Evolutionary conservation across 2,113 vertebrate species (phyloP).

Genomic region (Dunckerocampus dactyliophorus): DNA sequence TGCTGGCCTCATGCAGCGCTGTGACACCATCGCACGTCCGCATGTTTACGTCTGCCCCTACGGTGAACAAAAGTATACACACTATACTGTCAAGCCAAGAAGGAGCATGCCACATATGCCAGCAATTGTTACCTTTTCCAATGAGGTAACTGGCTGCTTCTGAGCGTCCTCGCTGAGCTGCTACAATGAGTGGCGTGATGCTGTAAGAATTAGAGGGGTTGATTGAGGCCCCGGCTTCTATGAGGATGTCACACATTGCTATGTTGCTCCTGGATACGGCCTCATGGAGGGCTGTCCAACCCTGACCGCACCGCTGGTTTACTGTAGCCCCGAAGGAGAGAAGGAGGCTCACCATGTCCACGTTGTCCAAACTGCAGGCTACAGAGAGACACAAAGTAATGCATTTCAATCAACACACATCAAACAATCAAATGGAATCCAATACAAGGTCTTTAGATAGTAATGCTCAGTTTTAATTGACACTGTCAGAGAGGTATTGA

Average conservation of each 20-base stretch:
- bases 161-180: conserved; percentile 84
- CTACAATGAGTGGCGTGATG: conserved; percentile 86
- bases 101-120: neutral
- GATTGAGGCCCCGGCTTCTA: conserved; percentile 81
- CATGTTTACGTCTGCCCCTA: conserved; percentile 89
- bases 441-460: no score
- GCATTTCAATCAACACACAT: neutral
- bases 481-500: no score
- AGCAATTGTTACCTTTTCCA: conserved; percentile 58
- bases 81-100: neutral
- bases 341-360: conserved; percentile 76
- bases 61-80: neutral
- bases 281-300: conserved; percentile 91
- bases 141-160: conserved; percentile 81
- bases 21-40: conserved; percentile 85
- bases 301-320: conserved; percentile 88
- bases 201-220: conserved; percentile 82
- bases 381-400: conserved; percentile 10
- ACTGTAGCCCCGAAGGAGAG: conserved; percentile 79
- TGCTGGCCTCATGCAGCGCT: conserved; percentile 87
- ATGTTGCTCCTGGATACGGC: conserved; percentile 82
- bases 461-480: no score
- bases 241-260: conserved; percentile 81
- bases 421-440: neutral
- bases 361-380: conserved; percentile 87